Percentiles rank a stretch among this genome's conserved stretches.
Conservation (phyloP, 92 coral and sea anemone genomes). For the Epizoanthus rinbou region DNA sequence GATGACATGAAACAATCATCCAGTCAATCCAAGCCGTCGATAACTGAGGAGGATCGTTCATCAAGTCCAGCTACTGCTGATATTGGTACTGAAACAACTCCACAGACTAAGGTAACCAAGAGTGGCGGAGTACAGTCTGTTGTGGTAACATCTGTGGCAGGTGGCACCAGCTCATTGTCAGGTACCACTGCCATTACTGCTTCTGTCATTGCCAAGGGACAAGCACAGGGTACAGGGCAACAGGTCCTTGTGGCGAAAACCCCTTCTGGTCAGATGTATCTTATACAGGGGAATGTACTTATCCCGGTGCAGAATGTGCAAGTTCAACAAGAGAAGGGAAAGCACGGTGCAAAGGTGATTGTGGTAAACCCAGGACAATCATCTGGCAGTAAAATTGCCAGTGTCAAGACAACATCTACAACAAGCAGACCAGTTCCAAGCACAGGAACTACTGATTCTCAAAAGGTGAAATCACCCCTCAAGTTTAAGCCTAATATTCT, state of each 20-base stretch:
- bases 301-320: conserved; percentile 82
- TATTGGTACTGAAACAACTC: background rate
- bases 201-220: conserved; percentile 90
- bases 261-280: conserved; percentile 84
- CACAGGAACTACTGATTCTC: conserved; percentile 1
- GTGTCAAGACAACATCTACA: conserved; percentile 27
- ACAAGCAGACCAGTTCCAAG: conserved; percentile 22
- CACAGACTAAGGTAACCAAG: conserved; percentile 3
- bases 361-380: conserved; percentile 55
- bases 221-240: conserved; percentile 77
- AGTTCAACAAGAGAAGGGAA: conserved; percentile 65
- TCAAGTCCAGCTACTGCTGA: background rate
- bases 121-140: conserved; percentile 26
- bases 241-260: conserved; percentile 92
- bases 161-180: conserved; percentile 29
- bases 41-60: background rate
- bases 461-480: background rate
- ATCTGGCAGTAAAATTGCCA: conserved; percentile 11
- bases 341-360: conserved; percentile 56
- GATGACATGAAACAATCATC: background rate
- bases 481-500: conserved; percentile 29
- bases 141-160: conserved; percentile 39
- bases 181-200: conserved; percentile 80
- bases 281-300: conserved; percentile 85
- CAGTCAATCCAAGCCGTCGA: background rate